Evolutionary conservation across 2,797 vertebrate species (phyloP), one percentile per base, ranked within the genome.

Genomic region (Neopelma chrysocephalum): DNA sequence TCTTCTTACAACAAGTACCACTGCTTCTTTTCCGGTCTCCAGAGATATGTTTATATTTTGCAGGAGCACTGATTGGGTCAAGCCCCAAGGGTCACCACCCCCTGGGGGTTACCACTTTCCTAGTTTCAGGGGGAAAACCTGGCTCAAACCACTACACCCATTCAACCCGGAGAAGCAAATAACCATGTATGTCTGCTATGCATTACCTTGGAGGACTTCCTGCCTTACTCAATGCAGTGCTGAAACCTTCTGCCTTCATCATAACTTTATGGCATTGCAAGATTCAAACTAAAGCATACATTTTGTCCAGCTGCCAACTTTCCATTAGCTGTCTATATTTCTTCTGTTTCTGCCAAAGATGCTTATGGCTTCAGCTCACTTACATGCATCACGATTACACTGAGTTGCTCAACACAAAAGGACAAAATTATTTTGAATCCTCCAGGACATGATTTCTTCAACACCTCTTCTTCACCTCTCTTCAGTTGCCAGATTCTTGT

Each of bases 171-270:
- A 88, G 58, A n/a, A 82, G 42, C 42, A 80, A 68, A 80, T 72
- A 87, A 66, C 20, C 13, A 9, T 15, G 1, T 19, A 19, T 43
- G 40, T 96, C 82, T 73, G 36, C 61, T 90, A 0, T 11, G 9
- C 8, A 4, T 50, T 92, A 73, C 88, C 85, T 85, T 9, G 25
- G 50, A 89, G 75, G 75, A 47, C 53, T 94, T 82, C 26, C 61
- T 87, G 64, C 38, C 2, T 73, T 84, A 70, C 64, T 87, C 58
- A 43, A 68, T 36, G 53, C 3, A 0, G 34, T 75, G 64, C 78
- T 93, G 88, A 94, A 92, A 93, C 91, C 61, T 95, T 75, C 81
- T 89, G 90, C 83, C 88, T 82, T 89, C 71, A 4, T 25, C 5
- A 4, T 65, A 65, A 70, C 64, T 83, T 80, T 73, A 82, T 3